phyloP scores from a whole-genome alignment of 2,113 vertebrate genomes.

The Platanista minor region DNA sequence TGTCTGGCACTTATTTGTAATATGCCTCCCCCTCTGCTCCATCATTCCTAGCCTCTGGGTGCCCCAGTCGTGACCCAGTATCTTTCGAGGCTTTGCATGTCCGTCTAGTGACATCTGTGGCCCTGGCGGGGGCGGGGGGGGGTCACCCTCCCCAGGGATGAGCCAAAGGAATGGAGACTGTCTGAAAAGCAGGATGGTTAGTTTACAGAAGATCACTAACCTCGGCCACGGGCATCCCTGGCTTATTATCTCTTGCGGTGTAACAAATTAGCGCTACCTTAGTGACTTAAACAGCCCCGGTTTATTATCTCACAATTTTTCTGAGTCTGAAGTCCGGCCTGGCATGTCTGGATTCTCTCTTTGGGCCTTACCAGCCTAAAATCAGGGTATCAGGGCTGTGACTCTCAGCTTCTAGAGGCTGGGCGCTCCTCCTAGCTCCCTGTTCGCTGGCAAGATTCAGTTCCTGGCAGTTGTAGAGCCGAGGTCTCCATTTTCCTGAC shows the following conservation, averaged over 20 bases:
- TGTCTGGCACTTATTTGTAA: neutral
- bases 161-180: neutral
- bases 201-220: no score
- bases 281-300: neutral
- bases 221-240: neutral
- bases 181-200: neutral
- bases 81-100: neutral
- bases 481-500: neutral
- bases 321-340: neutral
- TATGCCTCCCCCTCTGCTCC: no score
- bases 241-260: neutral
- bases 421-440: neutral
- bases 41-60: neutral
- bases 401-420: neutral
- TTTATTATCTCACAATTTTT: neutral
- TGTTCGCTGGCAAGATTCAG: neutral
- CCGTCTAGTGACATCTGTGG: neutral
- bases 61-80: neutral
- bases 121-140: no score
- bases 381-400: neutral
- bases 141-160: neutral
- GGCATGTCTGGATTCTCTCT: neutral
- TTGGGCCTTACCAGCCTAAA: neutral
- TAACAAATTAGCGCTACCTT: neutral
- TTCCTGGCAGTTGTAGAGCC: neutral